Percentiles rank a stretch among this genome's conserved stretches.
Evolutionary conservation across 2,113 vertebrate genomes (phyloP).

Genomic region (Rynchops niger): DNA sequence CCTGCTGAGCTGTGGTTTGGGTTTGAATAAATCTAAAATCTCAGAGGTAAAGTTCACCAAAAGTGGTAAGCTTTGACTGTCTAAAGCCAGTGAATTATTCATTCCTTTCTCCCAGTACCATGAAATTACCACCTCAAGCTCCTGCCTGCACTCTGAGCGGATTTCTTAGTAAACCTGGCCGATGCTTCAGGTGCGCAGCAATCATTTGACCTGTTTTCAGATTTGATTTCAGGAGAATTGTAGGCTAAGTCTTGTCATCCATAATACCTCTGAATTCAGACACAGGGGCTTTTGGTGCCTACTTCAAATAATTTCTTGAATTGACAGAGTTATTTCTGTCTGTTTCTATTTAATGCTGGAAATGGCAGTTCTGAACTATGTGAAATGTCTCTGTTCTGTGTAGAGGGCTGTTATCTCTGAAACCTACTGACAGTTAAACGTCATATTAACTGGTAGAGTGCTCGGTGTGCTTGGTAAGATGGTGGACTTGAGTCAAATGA

Average conservation of each 20-base stretch:
- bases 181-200: not conserved
- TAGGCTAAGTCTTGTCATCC: not conserved
- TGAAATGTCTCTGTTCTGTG: not conserved
- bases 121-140: not conserved
- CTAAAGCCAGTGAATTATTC: constrained; percentile 14
- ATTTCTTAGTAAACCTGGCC: constrained; percentile 18
- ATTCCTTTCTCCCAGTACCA: not conserved
- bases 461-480: not conserved
- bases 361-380: not conserved
- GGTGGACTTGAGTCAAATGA: not conserved
- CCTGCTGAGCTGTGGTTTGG: constrained; percentile 59
- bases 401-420: not conserved
- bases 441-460: not conserved
- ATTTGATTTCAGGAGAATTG: not conserved
- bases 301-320: not conserved
- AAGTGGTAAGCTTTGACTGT: constrained; percentile 36
- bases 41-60: constrained; percentile 36
- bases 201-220: not conserved
- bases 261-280: not conserved
- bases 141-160: not conserved
- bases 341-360: not conserved
- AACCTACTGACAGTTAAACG: not conserved
- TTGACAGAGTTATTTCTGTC: not conserved
- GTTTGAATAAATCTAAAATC: constrained; percentile 41
- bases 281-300: not conserved